phyloP scores from a whole-genome alignment of 2,888 invertebrate genomes.

The Serrognathus titanus region DNA sequence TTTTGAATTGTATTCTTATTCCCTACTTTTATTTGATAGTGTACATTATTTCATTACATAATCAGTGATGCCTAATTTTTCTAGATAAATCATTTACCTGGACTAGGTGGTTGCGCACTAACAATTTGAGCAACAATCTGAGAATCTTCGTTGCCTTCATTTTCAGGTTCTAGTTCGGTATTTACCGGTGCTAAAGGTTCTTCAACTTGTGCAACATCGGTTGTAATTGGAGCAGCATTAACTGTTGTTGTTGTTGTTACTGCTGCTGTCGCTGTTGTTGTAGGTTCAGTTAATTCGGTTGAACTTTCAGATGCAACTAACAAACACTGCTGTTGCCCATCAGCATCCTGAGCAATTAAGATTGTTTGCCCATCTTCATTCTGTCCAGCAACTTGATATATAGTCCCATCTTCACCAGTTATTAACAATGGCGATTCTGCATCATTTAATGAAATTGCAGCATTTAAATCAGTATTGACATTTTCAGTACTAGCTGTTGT shows the following conservation, averaged over 20 bases:
- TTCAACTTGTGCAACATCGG: slow-evolving; percentile 24
- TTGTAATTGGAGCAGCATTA: slow-evolving; percentile 27
- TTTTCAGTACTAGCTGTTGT: slow-evolving; percentile 7
- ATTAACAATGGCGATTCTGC: slow-evolving; percentile 68
- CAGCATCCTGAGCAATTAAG: slow-evolving; percentile 69
- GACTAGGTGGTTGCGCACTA: slow-evolving; percentile 79
- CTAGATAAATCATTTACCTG: slow-evolving; percentile 54
- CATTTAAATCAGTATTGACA: slow-evolving; percentile 13
- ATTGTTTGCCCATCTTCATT: slow-evolving; percentile 75
- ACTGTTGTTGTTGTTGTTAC: slow-evolving; percentile 31
- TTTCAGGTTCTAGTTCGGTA: slow-evolving; percentile 29
- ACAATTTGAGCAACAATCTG: slow-evolving; percentile 85
- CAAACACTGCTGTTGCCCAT: slow-evolving; percentile 70
- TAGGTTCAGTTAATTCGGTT: slow-evolving; percentile 56
- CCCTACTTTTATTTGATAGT: no score
- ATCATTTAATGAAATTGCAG: slow-evolving; percentile 33
- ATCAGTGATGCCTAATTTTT: no score
- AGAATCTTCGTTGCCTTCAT: slow-evolving; percentile 53
- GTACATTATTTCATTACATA: no score
- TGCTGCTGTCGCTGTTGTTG: slow-evolving; percentile 50
- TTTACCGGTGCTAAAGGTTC: slow-evolving; percentile 26
- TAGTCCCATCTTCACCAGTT: slow-evolving; percentile 79
- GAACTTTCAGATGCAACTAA: slow-evolving; percentile 63
- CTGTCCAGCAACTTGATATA: slow-evolving; percentile 70
- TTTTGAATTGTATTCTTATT: no score